A percentile compares a stretch with the other conserved stretches of the same genome.
Conservation (phyloP, 53 echinoderm and acorn worm species). For the Patiria pectinifera region DNA sequence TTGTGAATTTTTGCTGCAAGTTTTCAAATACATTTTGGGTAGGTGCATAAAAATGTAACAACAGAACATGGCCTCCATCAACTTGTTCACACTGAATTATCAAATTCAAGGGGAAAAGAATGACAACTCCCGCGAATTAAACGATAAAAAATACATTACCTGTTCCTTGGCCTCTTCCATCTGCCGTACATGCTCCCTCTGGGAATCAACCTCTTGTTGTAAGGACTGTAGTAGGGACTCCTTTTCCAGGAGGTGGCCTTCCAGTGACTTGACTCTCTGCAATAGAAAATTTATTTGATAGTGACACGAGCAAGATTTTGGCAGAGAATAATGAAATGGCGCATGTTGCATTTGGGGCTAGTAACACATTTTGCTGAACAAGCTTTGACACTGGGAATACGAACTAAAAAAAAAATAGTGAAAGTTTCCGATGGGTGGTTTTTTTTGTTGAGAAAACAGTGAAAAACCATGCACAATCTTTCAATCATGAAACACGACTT, state of each 20-base stretch:
- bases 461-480: no score
- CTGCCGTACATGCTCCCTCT: constrained; percentile 28
- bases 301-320: not conserved
- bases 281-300: not conserved
- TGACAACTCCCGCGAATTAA: not conserved
- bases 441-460: no score
- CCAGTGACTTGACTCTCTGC: constrained; percentile 20
- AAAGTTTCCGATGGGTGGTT: no score
- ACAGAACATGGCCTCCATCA: not conserved
- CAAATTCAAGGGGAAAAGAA: not conserved
- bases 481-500: no score
- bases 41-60: not conserved
- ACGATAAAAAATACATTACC: not conserved
- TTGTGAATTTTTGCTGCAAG: not conserved
- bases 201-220: constrained; percentile 30
- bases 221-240: not conserved
- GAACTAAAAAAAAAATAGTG: no score
- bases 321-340: not conserved
- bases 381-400: no score
- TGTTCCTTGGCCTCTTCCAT: constrained; percentile 37
- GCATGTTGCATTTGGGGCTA: not conserved
- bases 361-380: no score
- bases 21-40: not conserved
- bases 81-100: not conserved
- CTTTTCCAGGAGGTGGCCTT: constrained; percentile 37